Conservation (phyloP, 2,888 invertebrate genomes). For the Vanessa cardui region DNA sequence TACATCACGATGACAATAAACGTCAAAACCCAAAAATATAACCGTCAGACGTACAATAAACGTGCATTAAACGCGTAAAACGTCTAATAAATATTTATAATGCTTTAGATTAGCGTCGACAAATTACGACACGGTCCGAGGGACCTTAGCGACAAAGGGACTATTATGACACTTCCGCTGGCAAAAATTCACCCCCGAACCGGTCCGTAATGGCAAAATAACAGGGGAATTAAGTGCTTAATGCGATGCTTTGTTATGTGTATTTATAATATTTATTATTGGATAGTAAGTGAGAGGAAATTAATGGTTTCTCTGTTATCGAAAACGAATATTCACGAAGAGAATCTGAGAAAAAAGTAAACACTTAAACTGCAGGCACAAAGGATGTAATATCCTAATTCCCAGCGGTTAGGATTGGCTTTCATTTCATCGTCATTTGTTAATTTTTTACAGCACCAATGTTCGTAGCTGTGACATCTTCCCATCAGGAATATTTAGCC, state of each 20-base stretch:
- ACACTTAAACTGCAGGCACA: too few relatives aligned
- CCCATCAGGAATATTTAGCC: too few relatives aligned
- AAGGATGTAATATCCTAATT: not conserved
- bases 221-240: conserved; percentile 4
- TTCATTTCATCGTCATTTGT: too few relatives aligned
- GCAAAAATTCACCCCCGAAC: not conserved
- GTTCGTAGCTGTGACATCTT: too few relatives aligned
- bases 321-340: too few relatives aligned
- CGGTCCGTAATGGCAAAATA: not conserved
- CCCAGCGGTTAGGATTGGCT: too few relatives aligned
- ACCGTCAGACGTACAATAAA: conserved; percentile 1
- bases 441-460: too few relatives aligned
- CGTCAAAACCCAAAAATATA: not conserved
- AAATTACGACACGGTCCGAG: conserved; percentile 16
- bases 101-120: conserved; percentile 14
- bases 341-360: too few relatives aligned
- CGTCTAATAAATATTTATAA: conserved; percentile 26
- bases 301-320: too few relatives aligned
- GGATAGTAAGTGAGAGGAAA: not conserved
- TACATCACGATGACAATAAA: not conserved
- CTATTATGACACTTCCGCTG: conserved; percentile 16
- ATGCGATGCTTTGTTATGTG: not conserved
- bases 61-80: conserved; percentile 12
- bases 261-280: conserved; percentile 2
- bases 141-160: conserved; percentile 16